Base-by-base conservation (phyloP, 2,888 invertebrate species). In the Drosophila picticornis region DNA sequence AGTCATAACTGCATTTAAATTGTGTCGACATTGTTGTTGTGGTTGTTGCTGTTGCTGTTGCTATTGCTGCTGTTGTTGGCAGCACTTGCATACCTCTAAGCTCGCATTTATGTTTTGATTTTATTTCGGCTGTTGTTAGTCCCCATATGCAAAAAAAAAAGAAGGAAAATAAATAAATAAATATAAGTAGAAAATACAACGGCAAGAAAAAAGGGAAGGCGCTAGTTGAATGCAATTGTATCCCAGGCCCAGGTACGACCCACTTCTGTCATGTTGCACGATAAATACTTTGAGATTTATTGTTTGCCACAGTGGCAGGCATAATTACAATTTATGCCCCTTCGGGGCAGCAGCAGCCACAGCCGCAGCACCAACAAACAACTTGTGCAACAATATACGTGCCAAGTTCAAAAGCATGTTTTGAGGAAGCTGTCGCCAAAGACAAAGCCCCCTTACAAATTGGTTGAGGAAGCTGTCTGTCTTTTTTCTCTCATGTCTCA, bases 201-300 rank as follows among this genome's bases (percentile, higher is more conserved):
- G 9, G 9, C 46, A 16, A 16, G 46, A 46, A 25, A 62, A 48
- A 62, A 58, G 61, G 59, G 48, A 56, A 53, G 74, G 65, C 64
- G 46, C 59, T 62, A 63, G 70, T 63, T 52, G 66, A 67, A 77
- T 72, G 73, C 56, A 77, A 77, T 72, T 72, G 72, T 77, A 52
- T 73, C 74, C 70, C 65, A 75, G 51, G 57, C 63, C 57, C 64
- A 80, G 80, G 48, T 76, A 65, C 85, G 89, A 84, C 86, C 86
- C 90, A 87, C 85, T 89, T 87, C 86, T 87, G 86, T 87, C 86
- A 87, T 87, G 90, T 89, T 87, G 85, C 71, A 81, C 86, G 84
- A 85, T 89, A 89, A 87, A 87, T 87, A 84, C 83, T 70, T 70
- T 68, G 75, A 89, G 90, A 87, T 87, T 87, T 87, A 87, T 87